A percentile compares a stretch with the other conserved stretches of the same genome.
These are phyloP conservation scores for Cenopis cana DNA, from an alignment of 2,888 invertebrate genomes.

Conservation along the genomic window DNA sequence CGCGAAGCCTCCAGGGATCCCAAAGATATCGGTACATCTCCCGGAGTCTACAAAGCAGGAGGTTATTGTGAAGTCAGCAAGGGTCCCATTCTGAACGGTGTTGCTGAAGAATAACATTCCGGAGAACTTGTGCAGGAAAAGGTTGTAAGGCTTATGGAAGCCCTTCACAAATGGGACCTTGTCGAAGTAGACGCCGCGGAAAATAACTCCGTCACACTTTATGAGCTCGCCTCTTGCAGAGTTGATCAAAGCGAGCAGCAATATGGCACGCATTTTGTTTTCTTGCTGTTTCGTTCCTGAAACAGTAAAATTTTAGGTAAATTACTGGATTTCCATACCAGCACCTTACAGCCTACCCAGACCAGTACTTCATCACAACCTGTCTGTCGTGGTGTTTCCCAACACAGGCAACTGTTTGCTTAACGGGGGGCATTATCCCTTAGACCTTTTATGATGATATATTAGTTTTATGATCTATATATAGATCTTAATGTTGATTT, in stretches of 20 bases:
- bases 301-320: too few relatives aligned
- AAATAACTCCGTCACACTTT: constrained; percentile 67
- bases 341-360: too few relatives aligned
- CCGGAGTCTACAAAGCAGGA: constrained; percentile 62
- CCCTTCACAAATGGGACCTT: constrained; percentile 59
- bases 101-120: constrained; percentile 73
- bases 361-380: too few relatives aligned
- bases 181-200: constrained; percentile 68
- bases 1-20: constrained; percentile 71
- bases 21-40: constrained; percentile 57
- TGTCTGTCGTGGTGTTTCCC: too few relatives aligned
- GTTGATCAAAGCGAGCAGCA: constrained; percentile 8
- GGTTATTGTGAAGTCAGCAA: constrained; percentile 67
- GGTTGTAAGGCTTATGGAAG: constrained; percentile 67
- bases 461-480: too few relatives aligned
- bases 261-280: constrained; percentile 28
- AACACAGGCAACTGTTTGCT: too few relatives aligned
- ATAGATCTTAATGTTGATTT: too few relatives aligned
- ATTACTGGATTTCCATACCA: too few relatives aligned
- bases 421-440: too few relatives aligned
- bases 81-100: constrained; percentile 61
- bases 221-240: constrained; percentile 7
- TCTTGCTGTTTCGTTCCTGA: constrained; percentile 5
- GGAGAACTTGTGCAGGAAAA: constrained; percentile 71
- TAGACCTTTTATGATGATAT: too few relatives aligned